Evolutionary conservation across 2,797 vertebrate genomes (phyloP).

Genomic region (Cygnus olor): DNA sequence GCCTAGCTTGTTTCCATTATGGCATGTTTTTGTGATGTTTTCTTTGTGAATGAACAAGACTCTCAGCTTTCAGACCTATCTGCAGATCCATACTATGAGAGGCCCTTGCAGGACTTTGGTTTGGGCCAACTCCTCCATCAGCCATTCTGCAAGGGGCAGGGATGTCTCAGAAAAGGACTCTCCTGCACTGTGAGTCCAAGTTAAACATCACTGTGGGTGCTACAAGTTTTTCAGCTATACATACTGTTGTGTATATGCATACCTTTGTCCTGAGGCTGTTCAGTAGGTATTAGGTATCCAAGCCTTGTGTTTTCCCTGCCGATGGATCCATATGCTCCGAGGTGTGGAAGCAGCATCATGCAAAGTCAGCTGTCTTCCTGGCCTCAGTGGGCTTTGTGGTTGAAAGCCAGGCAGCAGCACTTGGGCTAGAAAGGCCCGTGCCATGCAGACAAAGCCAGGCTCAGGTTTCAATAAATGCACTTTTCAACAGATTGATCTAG

Average conservation of each 20-base stretch:
- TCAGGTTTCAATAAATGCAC: constrained; percentile 74
- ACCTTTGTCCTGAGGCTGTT: neutral
- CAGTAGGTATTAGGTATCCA: neutral
- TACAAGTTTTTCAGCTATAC: neutral
- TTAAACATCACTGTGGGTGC: neutral
- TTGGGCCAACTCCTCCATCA: neutral
- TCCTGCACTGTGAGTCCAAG: neutral
- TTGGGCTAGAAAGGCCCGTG: neutral
- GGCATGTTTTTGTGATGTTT: neutral
- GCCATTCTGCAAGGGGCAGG: neutral
- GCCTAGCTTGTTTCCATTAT: neutral
- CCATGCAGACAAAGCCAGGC: constrained; percentile 32
- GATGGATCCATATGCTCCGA: neutral
- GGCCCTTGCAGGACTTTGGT: neutral
- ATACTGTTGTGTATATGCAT: neutral
- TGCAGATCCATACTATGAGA: neutral
- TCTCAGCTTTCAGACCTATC: neutral
- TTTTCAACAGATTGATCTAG: constrained; percentile 69
- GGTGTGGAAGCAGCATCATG: neutral
- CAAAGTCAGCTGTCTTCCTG: constrained; percentile 3
- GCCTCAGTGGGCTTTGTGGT: constrained; percentile 27
- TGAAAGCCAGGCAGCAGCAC: neutral
- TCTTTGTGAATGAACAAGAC: neutral
- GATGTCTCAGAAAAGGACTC: neutral
- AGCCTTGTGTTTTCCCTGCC: neutral